phyloP scores from a whole-genome alignment of 35 echinoderm and acorn worm species.

The Eucidaris tribuloides region DNA sequence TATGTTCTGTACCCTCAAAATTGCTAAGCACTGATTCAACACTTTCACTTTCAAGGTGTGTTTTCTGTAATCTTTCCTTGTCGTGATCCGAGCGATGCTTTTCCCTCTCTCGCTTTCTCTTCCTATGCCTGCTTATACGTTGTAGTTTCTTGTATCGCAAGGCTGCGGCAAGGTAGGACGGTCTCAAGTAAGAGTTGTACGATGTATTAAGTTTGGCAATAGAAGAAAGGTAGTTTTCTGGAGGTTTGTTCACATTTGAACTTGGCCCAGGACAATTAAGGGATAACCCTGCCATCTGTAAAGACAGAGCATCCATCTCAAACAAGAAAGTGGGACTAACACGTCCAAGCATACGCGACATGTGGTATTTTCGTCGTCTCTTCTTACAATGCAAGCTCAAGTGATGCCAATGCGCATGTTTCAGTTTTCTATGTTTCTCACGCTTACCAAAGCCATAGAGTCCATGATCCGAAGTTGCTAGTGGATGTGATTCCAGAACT shows the following conservation, averaged over 20 bases:
- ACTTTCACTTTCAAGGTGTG: too few relatives aligned
- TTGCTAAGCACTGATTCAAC: too few relatives aligned
- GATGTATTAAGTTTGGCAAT: constrained; percentile 75
- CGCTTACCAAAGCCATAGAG: constrained; percentile 90
- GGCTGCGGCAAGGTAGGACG: constrained; percentile 80
- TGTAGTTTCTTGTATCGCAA: constrained; percentile 52
- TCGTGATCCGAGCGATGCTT: not conserved
- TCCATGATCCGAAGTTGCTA: constrained; percentile 94
- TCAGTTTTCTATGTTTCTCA: constrained; percentile 75
- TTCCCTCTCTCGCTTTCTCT: constrained; percentile 20
- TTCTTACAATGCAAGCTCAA: constrained; percentile 66
- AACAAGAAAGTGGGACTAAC: constrained; percentile 88
- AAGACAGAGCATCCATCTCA: constrained; percentile 85
- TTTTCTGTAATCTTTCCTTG: too few relatives aligned
- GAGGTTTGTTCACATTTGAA: not conserved
- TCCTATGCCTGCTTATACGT: not conserved
- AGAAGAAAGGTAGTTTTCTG: constrained; percentile 62
- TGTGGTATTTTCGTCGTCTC: constrained; percentile 66
- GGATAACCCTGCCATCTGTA: constrained; percentile 60
- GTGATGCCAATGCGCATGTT: constrained; percentile 59
- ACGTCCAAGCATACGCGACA: constrained; percentile 47
- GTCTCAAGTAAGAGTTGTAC: constrained; percentile 79
- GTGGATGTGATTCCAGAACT: constrained; percentile 75
- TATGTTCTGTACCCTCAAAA: too few relatives aligned
- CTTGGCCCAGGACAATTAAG: constrained; percentile 5